These are phyloP conservation scores for Apotomis capreana DNA, from an alignment of 2,888 invertebrate species.

Conservation along the genomic window DNA sequence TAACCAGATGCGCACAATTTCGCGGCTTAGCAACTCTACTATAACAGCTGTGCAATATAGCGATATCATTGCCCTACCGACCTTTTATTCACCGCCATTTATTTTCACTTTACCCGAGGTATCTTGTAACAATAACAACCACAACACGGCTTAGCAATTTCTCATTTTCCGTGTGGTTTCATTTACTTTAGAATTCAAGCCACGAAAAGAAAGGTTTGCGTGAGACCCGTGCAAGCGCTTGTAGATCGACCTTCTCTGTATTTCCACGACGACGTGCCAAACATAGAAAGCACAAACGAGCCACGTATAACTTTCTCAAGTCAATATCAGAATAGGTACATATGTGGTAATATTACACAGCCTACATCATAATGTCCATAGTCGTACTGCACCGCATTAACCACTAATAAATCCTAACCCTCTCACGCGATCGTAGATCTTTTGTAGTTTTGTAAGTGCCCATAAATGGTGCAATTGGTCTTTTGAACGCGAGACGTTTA, in stretches of 20 bases:
- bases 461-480: constrained; percentile 30
- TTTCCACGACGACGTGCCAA: constrained; percentile 50
- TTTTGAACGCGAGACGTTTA: constrained; percentile 12
- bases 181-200: constrained; percentile 53
- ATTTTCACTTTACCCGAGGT: constrained; percentile 14
- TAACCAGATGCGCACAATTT: no score
- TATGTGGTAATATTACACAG: constrained; percentile 22
- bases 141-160: constrained; percentile 38
- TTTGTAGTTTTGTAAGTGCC: constrained; percentile 34
- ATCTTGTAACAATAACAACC: constrained; percentile 25
- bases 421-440: constrained; percentile 31
- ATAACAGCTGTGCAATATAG: background rate
- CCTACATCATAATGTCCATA: constrained; percentile 37
- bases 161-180: constrained; percentile 42
- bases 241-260: constrained; percentile 58
- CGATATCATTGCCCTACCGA: background rate
- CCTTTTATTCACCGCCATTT: constrained; percentile 4
- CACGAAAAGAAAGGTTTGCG: constrained; percentile 62
- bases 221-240: constrained; percentile 37
- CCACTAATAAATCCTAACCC: constrained; percentile 29
- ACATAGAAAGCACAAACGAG: constrained; percentile 63
- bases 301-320: constrained; percentile 67
- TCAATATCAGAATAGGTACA: constrained; percentile 47
- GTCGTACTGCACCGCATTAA: constrained; percentile 24
- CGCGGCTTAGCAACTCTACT: no score